phyloP scores from a whole-genome alignment of 2,113 vertebrate genomes.

The Parus major region DNA sequence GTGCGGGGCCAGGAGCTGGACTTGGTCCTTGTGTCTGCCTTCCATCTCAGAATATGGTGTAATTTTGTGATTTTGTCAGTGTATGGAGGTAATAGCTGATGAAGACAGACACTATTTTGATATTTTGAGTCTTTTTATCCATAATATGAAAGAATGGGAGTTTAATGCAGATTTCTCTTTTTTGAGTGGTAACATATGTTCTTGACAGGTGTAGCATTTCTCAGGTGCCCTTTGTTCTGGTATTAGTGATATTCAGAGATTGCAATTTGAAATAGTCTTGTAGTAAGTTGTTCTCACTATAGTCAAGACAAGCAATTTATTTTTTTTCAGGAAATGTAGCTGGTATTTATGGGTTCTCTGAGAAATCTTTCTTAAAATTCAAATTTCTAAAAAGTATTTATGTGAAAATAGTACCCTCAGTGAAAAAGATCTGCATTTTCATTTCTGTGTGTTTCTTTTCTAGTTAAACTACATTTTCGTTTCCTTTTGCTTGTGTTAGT shows the following conservation, averaged over 20 bases:
- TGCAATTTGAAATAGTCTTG: not conserved
- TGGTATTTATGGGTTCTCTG: not conserved
- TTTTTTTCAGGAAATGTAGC: not conserved
- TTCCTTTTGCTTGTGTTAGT: not conserved
- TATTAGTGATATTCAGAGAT: not conserved
- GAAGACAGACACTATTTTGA: not conserved
- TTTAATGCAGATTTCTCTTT: not conserved
- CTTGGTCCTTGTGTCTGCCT: not conserved
- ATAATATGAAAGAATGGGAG: not conserved
- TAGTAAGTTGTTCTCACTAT: not conserved
- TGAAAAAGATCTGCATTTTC: not conserved
- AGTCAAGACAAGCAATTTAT: not conserved
- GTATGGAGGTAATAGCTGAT: not conserved
- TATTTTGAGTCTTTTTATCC: not conserved
- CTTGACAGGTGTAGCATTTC: not conserved
- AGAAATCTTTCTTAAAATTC: not conserved
- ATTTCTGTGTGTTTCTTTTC: not conserved
- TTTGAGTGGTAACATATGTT: not conserved
- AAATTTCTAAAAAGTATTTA: not conserved
- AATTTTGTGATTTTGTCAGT: not conserved
- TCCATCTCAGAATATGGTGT: not conserved
- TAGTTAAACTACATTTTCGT: not conserved
- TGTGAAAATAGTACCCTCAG: not conserved
- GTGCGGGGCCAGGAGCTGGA: not conserved
- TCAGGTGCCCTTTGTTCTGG: not conserved